Evolutionary conservation across 1,140 invertebrate genomes (phyloP).

Genomic region (Drosophila micromelanica): DNA sequence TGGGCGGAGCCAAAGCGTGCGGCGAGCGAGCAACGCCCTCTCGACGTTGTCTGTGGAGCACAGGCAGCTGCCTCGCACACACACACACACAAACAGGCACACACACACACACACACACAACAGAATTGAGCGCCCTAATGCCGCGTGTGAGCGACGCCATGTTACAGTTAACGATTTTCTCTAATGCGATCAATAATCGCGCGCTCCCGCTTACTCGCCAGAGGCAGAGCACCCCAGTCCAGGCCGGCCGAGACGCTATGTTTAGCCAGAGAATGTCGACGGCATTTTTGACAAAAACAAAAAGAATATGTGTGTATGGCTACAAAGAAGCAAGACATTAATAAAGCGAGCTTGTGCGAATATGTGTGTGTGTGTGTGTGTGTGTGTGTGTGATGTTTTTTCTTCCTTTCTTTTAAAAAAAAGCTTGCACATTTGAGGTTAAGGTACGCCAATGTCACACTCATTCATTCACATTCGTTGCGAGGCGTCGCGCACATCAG

Average conservation of each 20-base stretch:
- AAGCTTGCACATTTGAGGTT: conserved; percentile 78
- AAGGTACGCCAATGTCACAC: conserved; percentile 81
- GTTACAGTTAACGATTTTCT: conserved; percentile 82
- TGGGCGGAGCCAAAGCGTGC: conserved; percentile 52
- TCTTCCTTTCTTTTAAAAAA: conserved; percentile 54
- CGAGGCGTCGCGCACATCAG: conserved; percentile 68
- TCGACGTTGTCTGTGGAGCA: conserved; percentile 24
- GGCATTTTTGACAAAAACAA: conserved; percentile 65
- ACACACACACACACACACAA: background rate
- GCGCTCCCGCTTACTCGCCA: conserved; percentile 57
- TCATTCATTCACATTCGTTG: conserved; percentile 83
- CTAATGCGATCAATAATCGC: conserved; percentile 81
- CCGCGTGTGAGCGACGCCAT: conserved; percentile 76
- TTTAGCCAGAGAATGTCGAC: conserved; percentile 67
- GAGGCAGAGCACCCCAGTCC: conserved; percentile 24
- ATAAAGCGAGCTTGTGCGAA: conserved; percentile 22
- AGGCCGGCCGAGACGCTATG: conserved; percentile 51
- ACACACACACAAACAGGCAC: background rate
- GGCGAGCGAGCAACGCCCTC: conserved; percentile 35
- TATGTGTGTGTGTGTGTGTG: conserved; percentile 26
- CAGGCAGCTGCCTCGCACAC: conserved; percentile 42
- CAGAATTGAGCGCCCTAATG: conserved; percentile 54
- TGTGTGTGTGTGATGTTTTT: conserved; percentile 44
- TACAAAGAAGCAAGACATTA: conserved; percentile 56
- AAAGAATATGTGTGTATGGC: conserved; percentile 51